Evolutionary conservation across 2,797 vertebrate genomes (phyloP), one percentile per base, ranked within the genome.

Genomic region (Hippocampus kuda): DNA sequence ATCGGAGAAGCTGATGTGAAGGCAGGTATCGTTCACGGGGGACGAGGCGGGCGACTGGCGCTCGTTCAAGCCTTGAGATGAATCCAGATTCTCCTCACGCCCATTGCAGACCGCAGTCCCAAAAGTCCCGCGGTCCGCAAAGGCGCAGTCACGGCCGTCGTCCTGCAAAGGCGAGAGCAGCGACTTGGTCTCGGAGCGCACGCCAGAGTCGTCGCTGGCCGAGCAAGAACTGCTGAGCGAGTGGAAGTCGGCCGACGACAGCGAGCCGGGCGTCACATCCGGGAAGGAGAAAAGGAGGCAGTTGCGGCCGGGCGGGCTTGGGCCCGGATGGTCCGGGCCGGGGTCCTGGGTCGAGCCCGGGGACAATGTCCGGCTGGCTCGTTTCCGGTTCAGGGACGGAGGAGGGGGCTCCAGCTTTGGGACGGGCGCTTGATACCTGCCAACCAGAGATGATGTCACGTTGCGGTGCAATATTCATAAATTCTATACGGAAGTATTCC

Each of bases 1-100:
- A 70, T 96, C 93, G 0, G 94, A 95, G 76, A 96, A 90, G 68
- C 94, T 94, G 87, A 94, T 95, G 80, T 94, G 93, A 72, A 95
- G 87, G 81, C 92, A 89, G 63, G 93, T 95, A 22, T 93, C 88
- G 0, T 94, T 88, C 1, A 86, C 48, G 0, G 85, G 86, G 0
- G 86, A 83, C 41, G 84, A 89, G 80, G 91, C 87, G 20, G 88
- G 87, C 67, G 83, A 38, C 10, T 10, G n/a, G 53, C 20, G 22
- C 7, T n/a, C 51, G 51, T 3, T 15, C 51, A 8, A 54, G 51
- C 53, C 11, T 49, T 7, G 15, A 18, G 48, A 6, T 1, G 4
- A 49, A 5, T 51, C 49, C 59, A 30, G 59, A 10, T 24, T 61
- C 59, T 15, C 56, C 26, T 9, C 13, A 5, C 11, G 57, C 15